Evolutionary conservation across 2,888 invertebrate genomes (phyloP).

Genomic region (Ferdinandea cuprea): DNA sequence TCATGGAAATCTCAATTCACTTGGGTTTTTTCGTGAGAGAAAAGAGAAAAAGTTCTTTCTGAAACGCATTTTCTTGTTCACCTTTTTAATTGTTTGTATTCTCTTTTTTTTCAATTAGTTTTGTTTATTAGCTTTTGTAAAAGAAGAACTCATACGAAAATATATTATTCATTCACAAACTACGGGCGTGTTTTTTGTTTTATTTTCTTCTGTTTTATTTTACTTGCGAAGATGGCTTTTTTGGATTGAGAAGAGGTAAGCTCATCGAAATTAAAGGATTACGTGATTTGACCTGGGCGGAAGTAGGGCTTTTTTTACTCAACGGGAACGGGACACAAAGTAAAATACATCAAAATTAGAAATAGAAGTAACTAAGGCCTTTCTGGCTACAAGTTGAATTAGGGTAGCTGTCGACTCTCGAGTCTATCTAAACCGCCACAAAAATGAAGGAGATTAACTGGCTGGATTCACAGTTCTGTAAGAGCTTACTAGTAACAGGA

Average conservation of each 20-base stretch:
- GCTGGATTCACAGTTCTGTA: too few species aligned
- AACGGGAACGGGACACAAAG: too few species aligned
- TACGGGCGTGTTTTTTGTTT: constrained; percentile 12
- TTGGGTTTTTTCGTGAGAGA: constrained; percentile 3
- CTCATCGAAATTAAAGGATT: too few species aligned
- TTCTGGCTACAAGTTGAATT: too few species aligned
- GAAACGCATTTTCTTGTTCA: constrained; percentile 49
- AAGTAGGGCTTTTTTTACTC: too few species aligned
- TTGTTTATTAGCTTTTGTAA: constrained; percentile 54
- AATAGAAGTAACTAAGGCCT: too few species aligned
- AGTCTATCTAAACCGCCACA: too few species aligned
- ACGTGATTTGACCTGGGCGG: too few species aligned
- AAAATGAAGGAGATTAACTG: too few species aligned
- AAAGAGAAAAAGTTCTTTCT: constrained; percentile 44
- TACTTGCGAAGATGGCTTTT: not conserved
- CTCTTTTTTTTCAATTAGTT: not conserved
- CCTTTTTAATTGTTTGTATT: constrained; percentile 27
- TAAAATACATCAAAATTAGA: too few species aligned
- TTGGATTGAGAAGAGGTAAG: constrained; percentile 3
- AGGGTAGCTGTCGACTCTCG: too few species aligned
- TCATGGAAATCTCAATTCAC: constrained; percentile 12
- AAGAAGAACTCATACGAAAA: constrained; percentile 36
- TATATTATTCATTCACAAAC: constrained; percentile 61
- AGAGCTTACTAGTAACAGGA: too few species aligned
- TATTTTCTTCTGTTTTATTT: constrained; percentile 11